phyloP scores from a whole-genome alignment of 2,888 invertebrate species.

The Rhorus exstirpatorius region DNA sequence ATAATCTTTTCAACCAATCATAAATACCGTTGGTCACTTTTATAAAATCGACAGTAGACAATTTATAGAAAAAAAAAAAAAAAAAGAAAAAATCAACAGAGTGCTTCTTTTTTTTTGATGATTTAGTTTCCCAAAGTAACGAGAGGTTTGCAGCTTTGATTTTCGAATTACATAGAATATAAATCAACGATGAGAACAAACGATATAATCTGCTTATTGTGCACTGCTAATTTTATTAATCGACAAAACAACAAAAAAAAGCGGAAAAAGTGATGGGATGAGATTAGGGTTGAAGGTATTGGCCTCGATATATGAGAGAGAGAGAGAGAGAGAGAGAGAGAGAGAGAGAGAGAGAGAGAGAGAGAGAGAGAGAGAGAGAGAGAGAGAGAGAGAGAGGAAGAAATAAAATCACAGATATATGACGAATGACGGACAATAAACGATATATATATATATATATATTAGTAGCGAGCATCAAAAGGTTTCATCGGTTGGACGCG shows the following conservation, averaged over 20 bases:
- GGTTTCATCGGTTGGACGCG: constrained; percentile 50
- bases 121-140: not conserved
- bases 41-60: too few species aligned
- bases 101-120: not conserved
- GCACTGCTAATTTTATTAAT: constrained; percentile 2
- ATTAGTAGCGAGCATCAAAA: constrained; percentile 72
- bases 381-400: not conserved
- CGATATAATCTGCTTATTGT: constrained; percentile 7
- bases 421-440: constrained; percentile 67
- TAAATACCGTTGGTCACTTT: too few species aligned
- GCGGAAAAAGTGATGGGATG: not conserved
- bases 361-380: constrained; percentile 35
- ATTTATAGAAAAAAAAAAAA: too few species aligned
- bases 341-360: too few species aligned
- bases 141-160: not conserved
- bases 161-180: not conserved
- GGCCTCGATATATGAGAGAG: constrained; percentile 17
- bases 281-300: constrained; percentile 1
- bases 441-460: too few species aligned
- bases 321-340: constrained; percentile 14
- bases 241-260: too few species aligned
- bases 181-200: not conserved
- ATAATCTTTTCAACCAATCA: too few species aligned
- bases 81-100: too few species aligned
- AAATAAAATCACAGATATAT: constrained; percentile 56